Conservation (phyloP, 2,113 vertebrate species). For the Reinhardtius hippoglossoides region DNA sequence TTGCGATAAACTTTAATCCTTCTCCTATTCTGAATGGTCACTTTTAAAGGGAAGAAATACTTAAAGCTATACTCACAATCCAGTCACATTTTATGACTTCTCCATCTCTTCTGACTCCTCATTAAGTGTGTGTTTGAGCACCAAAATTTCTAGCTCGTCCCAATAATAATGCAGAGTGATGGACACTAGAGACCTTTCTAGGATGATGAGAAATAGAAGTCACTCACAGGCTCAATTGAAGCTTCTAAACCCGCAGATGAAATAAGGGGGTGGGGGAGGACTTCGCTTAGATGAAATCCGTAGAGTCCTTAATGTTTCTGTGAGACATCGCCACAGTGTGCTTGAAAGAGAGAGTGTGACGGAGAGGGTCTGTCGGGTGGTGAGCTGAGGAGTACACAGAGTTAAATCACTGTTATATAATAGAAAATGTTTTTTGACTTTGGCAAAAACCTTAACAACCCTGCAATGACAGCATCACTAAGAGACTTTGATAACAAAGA, state of each 20-base stretch:
- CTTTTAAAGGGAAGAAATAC: not conserved
- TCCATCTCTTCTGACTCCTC: not conserved
- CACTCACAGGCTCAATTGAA: conserved; percentile 28
- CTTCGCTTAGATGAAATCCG: conserved; percentile 16
- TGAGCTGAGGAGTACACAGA: conserved; percentile 7
- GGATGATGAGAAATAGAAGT: conserved; percentile 48
- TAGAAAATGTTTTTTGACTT: conserved; percentile 12
- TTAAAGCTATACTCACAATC: not conserved
- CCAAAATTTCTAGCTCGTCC: conserved; percentile 21
- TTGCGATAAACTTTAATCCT: not conserved
- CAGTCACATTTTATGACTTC: conserved; percentile 5
- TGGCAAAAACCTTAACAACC: conserved; percentile 9
- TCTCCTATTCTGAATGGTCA: not conserved
- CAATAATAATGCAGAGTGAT: conserved; percentile 46
- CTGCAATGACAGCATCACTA: conserved; percentile 13
- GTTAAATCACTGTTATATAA: conserved; percentile 11
- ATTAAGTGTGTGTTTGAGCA: conserved; percentile 1
- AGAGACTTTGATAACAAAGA: conserved; percentile 22
- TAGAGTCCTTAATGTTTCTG: conserved; percentile 22
- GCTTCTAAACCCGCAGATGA: conserved; percentile 53
- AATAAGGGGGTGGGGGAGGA: conserved; percentile 20
- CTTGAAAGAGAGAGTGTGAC: conserved; percentile 26
- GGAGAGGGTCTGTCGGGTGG: conserved; percentile 23
- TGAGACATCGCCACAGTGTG: conserved; percentile 7
- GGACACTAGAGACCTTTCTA: conserved; percentile 36